phyloP scores from a whole-genome alignment of 2,113 vertebrate genomes.

The Columba livia region DNA sequence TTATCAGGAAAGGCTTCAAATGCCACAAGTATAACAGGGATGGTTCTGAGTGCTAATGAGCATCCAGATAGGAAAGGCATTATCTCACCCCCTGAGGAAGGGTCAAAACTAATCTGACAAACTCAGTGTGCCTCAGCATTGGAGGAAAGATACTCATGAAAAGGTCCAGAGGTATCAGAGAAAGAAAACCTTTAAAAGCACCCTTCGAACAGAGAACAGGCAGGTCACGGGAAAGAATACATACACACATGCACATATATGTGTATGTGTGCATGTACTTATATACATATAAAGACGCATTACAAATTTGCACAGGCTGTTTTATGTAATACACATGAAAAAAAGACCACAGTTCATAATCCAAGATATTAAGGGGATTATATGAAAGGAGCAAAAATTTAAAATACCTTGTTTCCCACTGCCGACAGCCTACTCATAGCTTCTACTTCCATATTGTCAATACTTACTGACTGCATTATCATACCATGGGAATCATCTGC shows the following conservation, averaged over 20 bases:
- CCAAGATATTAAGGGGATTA: background rate
- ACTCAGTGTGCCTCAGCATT: background rate
- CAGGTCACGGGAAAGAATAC: background rate
- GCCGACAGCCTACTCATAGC: background rate
- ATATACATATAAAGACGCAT: background rate
- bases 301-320: background rate
- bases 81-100: slow-evolving; percentile 39
- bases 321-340: background rate
- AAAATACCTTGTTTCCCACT: background rate
- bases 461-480: background rate
- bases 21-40: slow-evolving; percentile 13
- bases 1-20: slow-evolving; percentile 62
- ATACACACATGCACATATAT: background rate
- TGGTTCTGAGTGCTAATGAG: slow-evolving; percentile 52
- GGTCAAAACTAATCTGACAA: slow-evolving; percentile 52
- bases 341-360: background rate
- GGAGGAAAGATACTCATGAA: slow-evolving; percentile 17
- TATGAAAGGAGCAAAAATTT: background rate
- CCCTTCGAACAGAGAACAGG: background rate
- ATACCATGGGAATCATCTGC: background rate
- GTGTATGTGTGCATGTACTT: background rate
- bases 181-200: slow-evolving; percentile 12
- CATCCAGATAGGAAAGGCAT: slow-evolving; percentile 27
- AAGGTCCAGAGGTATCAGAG: slow-evolving; percentile 23
- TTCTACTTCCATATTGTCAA: background rate